Evolutionary conservation across 2,797 vertebrate genomes (phyloP).

Genomic region (Spheniscus humboldti): DNA sequence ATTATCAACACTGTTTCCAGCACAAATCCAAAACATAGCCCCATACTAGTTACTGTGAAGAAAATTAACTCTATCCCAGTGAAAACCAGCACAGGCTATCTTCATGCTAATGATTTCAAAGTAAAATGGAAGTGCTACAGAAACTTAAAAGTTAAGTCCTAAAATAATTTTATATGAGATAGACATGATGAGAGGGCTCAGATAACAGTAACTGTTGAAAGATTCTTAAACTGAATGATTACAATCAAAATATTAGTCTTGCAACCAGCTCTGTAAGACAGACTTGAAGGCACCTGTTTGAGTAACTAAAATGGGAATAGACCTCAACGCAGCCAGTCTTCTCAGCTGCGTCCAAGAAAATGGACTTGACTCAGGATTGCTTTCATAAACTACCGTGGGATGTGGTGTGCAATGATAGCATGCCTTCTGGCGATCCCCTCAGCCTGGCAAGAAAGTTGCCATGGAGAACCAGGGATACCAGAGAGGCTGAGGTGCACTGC

Average conservation of each 20-base stretch:
- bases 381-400: not conserved
- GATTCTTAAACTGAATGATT: not conserved
- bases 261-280: not conserved
- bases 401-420: fast-evolving
- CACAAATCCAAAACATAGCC: no score
- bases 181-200: not conserved
- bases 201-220: not conserved
- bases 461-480: no score
- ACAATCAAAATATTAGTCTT: not conserved
- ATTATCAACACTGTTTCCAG: no score
- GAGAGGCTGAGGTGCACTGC: not conserved
- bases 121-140: not conserved
- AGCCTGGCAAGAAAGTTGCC: not conserved
- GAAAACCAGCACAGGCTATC: not conserved
- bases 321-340: not conserved
- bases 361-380: not conserved
- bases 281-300: not conserved
- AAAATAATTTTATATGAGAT: not conserved
- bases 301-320: not conserved
- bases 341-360: not conserved
- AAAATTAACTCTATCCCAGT: no score
- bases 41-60: no score
- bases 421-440: not conserved
- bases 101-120: not conserved
- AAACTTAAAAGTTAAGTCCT: not conserved